Percentiles rank a stretch among this genome's conserved stretches.
phyloP scores from a whole-genome alignment of 2,797 vertebrate genomes.

The Hirundo rustica region DNA sequence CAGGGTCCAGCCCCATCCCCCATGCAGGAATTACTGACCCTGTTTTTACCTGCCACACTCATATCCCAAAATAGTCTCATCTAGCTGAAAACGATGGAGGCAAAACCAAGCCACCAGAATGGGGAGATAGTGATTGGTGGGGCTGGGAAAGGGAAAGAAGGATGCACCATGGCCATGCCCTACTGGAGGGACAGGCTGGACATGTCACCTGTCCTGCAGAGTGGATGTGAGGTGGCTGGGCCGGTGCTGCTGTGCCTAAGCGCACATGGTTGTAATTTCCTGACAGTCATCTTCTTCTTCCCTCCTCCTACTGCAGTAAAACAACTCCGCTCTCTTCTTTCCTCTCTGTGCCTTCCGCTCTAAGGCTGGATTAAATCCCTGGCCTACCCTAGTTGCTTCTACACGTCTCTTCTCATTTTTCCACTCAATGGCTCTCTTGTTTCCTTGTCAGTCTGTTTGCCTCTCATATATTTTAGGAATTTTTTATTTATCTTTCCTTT shows the following conservation, averaged over 20 bases:
- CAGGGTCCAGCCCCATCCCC: neutral
- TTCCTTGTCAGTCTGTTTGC: conserved; percentile 22
- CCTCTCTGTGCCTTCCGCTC: neutral
- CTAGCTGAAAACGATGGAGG: neutral
- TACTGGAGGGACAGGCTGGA: neutral
- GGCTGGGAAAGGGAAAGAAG: neutral
- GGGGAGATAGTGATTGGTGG: neutral
- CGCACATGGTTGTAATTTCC: conserved; percentile 7
- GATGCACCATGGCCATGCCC: neutral
- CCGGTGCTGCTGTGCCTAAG: neutral
- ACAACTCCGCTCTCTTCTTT: neutral
- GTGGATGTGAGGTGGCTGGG: neutral
- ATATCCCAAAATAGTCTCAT: neutral
- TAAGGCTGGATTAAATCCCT: neutral
- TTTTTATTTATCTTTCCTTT: conserved; percentile 62
- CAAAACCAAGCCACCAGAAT: neutral
- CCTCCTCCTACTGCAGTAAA: neutral
- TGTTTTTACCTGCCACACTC: neutral
- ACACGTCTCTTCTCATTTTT: neutral
- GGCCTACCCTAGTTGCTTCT: neutral
- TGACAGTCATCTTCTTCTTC: neutral
- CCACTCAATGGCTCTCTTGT: conserved; percentile 48
- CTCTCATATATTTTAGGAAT: conserved; percentile 59
- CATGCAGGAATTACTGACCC: neutral
- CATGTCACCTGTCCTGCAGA: neutral